Evolutionary conservation across 2,113 vertebrate genomes (phyloP), one percentile per base, ranked within the genome.

Genomic region (Campylorhamphus procurvoides): DNA sequence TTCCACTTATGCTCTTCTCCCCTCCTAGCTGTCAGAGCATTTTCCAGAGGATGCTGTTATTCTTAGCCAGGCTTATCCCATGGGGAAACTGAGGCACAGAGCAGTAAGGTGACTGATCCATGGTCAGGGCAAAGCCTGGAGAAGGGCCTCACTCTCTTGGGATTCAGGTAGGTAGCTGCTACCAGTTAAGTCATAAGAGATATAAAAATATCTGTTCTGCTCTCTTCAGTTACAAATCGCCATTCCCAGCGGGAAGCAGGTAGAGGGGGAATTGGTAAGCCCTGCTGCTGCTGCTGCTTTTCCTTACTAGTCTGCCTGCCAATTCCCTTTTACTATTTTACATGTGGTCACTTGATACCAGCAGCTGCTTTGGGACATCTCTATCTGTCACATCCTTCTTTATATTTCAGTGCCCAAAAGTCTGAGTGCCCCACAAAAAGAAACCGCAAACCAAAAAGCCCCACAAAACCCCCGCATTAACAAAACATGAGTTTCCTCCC

Each of bases 301-400:
- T 93, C 64, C 56, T 89, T 78, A 59, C 42, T 52, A 10, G 46
- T 39, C 67, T 12, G 47, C 64, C 66, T 87, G 27, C 84, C 60
- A 47, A 53, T 56, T 88, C 72, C 46, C 53, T 66, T 95, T 84
- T 37, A 53, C 66, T 58, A 25, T 89, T 95, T 96, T 77, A 88
- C 77, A 35, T 78, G 42, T 86, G 86, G 87, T 91, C 84, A 85
- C 91, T 94, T 42, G 86, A 94, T 76, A 83, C 78, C 46, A 89
- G 87, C 97, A 97, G 97, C 97, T 98, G 97, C 84, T 94, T 71
- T 44, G 31, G 47, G 77, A 53, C 63, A 84, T 98, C 96, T 95
- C 63, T 64, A 12, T 59, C 69, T 96, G 96, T 95, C 96, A 94
- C 84, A 96, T 92, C 90, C 73, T 89, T 90, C 85, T 83, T 96